These are phyloP conservation scores for Prietella phreatophila DNA, from an alignment of 2,113 vertebrate genomes.

Conservation along the genomic window DNA sequence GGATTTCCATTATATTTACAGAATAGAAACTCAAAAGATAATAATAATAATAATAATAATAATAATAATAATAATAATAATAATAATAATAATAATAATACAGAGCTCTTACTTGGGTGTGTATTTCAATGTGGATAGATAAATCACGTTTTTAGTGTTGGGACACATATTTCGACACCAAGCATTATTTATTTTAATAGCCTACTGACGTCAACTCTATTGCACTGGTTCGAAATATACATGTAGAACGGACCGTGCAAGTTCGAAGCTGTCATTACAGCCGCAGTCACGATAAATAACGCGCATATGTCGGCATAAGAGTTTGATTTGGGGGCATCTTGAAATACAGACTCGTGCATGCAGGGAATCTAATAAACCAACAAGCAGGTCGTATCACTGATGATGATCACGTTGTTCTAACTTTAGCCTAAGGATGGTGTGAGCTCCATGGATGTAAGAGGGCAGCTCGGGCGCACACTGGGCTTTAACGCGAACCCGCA, in stretches of 20 bases:
- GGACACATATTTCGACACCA: background rate
- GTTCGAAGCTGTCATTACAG: background rate
- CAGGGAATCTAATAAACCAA: background rate
- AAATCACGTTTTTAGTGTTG: background rate
- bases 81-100: background rate
- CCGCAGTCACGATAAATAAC: background rate
- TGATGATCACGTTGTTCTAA: no score
- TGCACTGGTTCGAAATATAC: background rate
- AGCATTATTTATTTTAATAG: background rate
- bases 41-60: conserved; percentile 1
- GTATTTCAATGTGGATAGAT: background rate
- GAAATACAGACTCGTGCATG: background rate
- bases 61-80: conserved; percentile 8
- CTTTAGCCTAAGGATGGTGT: background rate
- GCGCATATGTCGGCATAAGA: background rate
- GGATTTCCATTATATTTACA: background rate
- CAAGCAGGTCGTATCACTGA: no score
- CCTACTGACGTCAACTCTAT: conserved; percentile 4
- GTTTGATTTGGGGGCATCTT: background rate
- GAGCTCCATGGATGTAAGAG: background rate
- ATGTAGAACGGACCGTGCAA: background rate
- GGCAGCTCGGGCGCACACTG: background rate
- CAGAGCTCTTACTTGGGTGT: background rate
- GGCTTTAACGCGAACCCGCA: background rate
- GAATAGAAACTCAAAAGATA: background rate